Evolutionary conservation across 2,888 invertebrate species (phyloP).

Genomic region (Drosophila crucigera): DNA sequence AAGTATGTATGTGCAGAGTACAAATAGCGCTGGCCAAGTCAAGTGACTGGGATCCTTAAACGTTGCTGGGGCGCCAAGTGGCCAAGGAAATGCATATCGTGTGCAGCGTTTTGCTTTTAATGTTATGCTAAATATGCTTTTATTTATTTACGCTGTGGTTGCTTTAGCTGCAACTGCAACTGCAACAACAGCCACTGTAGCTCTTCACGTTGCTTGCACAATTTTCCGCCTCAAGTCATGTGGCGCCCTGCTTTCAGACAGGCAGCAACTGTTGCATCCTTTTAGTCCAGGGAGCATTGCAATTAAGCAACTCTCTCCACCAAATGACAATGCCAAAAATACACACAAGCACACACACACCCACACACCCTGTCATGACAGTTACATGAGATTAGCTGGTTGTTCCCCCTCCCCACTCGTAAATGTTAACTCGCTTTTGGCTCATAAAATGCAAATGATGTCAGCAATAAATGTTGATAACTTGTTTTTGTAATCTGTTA

Average conservation of each 20-base stretch:
- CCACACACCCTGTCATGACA: slow-evolving; percentile 26
- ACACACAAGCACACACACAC: slow-evolving; percentile 1
- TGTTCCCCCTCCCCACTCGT: slow-evolving; percentile 1
- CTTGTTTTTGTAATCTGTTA: slow-evolving; percentile 57
- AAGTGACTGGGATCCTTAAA: slow-evolving; percentile 16
- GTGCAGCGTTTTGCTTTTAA: slow-evolving; percentile 33
- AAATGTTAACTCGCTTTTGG: slow-evolving; percentile 34
- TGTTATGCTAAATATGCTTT: slow-evolving; percentile 72
- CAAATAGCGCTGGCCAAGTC: neutral
- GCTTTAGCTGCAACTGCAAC: slow-evolving; percentile 15
- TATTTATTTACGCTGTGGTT: slow-evolving; percentile 72
- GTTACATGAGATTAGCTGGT: slow-evolving; percentile 35
- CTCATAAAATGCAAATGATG: slow-evolving; percentile 71
- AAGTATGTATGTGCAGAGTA: neutral
- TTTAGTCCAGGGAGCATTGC: slow-evolving; percentile 56
- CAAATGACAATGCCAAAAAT: slow-evolving; percentile 66
- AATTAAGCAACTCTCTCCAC: slow-evolving; percentile 81
- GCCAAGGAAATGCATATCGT: slow-evolving; percentile 23
- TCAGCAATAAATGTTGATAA: slow-evolving; percentile 71
- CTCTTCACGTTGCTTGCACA: slow-evolving; percentile 62
- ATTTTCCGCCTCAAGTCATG: slow-evolving; percentile 69
- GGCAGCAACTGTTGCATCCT: slow-evolving; percentile 54
- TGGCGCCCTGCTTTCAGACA: slow-evolving; percentile 16
- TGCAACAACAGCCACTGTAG: neutral
- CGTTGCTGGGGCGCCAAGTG: slow-evolving; percentile 12